These are phyloP conservation scores for Melitaea athalia DNA, from an alignment of 2,888 invertebrate genomes.

Conservation along the genomic window DNA sequence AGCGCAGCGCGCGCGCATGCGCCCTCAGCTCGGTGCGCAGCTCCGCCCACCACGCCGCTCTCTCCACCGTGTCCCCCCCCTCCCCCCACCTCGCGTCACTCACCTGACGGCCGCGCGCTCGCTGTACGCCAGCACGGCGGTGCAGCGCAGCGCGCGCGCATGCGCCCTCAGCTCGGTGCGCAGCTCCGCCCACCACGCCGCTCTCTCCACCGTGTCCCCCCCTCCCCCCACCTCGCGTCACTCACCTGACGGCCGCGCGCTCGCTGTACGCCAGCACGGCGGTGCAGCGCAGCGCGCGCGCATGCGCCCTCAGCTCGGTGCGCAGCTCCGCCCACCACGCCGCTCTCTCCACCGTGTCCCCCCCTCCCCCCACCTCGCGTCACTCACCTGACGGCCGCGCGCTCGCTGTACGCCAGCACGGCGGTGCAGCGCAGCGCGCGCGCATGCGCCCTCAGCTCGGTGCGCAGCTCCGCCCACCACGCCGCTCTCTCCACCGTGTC, in stretches of 20 bases:
- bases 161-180: not conserved
- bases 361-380: constrained; percentile 80
- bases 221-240: constrained; percentile 98
- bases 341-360: constrained; percentile 93
- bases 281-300: constrained; percentile 98
- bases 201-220: constrained; percentile 95
- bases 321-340: constrained; percentile 57
- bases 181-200: constrained; percentile 91
- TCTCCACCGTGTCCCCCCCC: constrained; percentile 98
- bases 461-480: constrained; percentile 91
- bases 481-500: constrained; percentile 95
- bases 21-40: constrained; percentile 88
- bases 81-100: constrained; percentile 91
- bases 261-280: constrained; percentile 96
- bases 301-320: constrained; percentile 86
- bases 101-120: too few species aligned
- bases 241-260: constrained; percentile 95
- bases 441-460: constrained; percentile 97
- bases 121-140: constrained; percentile 80
- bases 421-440: constrained; percentile 96
- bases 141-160: constrained; percentile 74
- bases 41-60: constrained; percentile 99
- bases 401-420: constrained; percentile 96
- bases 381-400: constrained; percentile 71
- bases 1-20: constrained; percentile 94